phyloP scores from a whole-genome alignment of 2,113 vertebrate species.

The Hippolais icterina region DNA sequence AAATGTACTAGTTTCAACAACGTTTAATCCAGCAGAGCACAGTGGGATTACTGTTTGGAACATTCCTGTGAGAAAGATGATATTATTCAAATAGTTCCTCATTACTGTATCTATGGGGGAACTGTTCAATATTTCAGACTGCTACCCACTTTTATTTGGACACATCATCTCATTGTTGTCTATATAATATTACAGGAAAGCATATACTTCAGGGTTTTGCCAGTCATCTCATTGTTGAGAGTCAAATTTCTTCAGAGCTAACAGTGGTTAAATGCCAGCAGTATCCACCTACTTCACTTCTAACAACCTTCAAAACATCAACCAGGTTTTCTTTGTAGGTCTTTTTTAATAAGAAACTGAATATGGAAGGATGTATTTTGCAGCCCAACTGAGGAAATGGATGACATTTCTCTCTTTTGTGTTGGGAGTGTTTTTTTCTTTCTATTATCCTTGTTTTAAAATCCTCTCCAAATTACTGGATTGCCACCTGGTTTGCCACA shows the following conservation, averaged over 20 bases:
- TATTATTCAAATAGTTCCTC: neutral
- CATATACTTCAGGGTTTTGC: constrained; percentile 4
- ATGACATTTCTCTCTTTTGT: neutral
- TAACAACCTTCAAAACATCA: neutral
- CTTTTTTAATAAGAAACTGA: neutral
- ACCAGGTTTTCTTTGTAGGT: neutral
- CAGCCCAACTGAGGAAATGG: neutral
- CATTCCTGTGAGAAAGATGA: neutral
- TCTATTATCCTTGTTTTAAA: neutral
- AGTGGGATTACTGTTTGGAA: neutral
- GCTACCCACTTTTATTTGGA: neutral
- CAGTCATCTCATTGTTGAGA: neutral
- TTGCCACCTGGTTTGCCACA: neutral
- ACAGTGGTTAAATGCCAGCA: neutral
- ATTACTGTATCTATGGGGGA: neutral
- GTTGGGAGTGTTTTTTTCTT: neutral
- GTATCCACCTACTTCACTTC: neutral
- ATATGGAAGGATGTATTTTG: neutral
- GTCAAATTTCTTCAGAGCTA: neutral
- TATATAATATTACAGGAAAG: neutral
- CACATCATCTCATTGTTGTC: neutral
- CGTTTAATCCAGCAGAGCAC: neutral
- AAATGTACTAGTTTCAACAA: neutral
- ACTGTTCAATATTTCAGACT: constrained; percentile 19
- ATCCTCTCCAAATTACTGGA: neutral